Base-by-base conservation (phyloP, 92 coral and sea anemone species). In the Siderastrea siderea region DNA sequence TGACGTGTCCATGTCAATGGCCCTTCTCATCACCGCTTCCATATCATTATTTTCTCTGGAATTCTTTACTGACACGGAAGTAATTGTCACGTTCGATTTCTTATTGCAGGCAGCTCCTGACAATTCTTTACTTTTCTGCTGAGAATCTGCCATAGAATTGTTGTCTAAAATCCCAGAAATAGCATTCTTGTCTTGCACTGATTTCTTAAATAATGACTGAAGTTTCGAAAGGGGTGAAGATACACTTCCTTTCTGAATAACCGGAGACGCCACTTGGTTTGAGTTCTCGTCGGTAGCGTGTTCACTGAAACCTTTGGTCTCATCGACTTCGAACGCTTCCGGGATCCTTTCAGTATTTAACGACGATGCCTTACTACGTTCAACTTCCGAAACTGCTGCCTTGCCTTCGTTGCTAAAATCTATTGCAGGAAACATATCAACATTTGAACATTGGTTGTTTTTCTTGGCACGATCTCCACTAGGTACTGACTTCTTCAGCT, bases 231-330 rank as follows among this genome's bases (percentile, higher is more conserved):
- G 4, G 4, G 66, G 69, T 3, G 70, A 17, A 26, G 76, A 44
- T 26, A 16, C 15, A 17, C 69, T 46, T 6, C 74, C 7, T 66
- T 66, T 66, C 10, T 45, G 59, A 78, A 17, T 13, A 63, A 78
- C 74, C 51, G 62, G 26, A 6, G 38, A 1, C 13, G 60, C 12
- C 60, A 65, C 84, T 67, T 80, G 76, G 78, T 82, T 82, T 11
- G 78, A 82, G 55, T 70, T 82, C 68, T 54, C 86, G 66, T 82
- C 86, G 12, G 78, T 82, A 19, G 64, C 11, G 14, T 80, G 66
- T 67, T 68, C 67, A 57, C 44, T 47, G 6, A 66, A 80, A 68
- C 13, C 68, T 77, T 77, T 77, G 6, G 50, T 46, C 6, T 47
- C 47, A 46, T 44, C 85, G 4, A 15, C 53, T 68, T 80, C 75